Conservation (phyloP, 2,888 invertebrate species). For the Dryobotodes eremita region DNA sequence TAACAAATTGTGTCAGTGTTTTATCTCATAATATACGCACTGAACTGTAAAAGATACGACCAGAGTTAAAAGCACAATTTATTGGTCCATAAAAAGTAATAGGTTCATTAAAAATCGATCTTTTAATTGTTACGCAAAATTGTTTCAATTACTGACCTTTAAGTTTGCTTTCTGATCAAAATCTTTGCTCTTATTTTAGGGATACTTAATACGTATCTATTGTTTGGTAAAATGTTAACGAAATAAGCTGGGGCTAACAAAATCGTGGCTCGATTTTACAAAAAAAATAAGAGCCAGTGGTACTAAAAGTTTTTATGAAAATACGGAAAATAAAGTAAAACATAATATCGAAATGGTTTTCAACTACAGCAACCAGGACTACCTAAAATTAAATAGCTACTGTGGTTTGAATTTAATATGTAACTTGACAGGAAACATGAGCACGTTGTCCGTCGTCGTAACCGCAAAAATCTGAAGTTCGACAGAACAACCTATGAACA, state of each 20-base stretch:
- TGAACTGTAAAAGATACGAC: constrained; percentile 50
- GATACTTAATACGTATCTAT: neutral
- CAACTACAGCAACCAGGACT: too few relatives aligned
- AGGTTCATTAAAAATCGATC: constrained; percentile 54
- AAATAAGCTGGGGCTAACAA: neutral
- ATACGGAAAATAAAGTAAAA: neutral
- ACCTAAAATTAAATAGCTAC: neutral
- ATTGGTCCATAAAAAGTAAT: constrained; percentile 61
- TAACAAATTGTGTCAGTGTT: constrained; percentile 60
- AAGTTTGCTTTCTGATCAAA: constrained; percentile 18
- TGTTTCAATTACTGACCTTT: constrained; percentile 48
- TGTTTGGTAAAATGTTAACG: constrained; percentile 16
- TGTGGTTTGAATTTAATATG: constrained; percentile 2
- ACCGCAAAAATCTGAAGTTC: neutral
- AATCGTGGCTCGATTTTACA: too few relatives aligned
- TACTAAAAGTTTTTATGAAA: neutral
- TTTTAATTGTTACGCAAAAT: constrained; percentile 61
- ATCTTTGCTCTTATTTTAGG: constrained; percentile 6
- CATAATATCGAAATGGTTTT: neutral
- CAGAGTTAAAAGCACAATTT: constrained; percentile 55
- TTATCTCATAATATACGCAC: constrained; percentile 52
- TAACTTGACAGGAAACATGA: neutral
- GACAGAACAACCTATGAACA: neutral
- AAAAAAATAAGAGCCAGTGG: neutral
- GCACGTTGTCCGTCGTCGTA: neutral